These are phyloP conservation scores for Idaea straminata DNA, from an alignment of 2,888 invertebrate species.

Conservation along the genomic window DNA sequence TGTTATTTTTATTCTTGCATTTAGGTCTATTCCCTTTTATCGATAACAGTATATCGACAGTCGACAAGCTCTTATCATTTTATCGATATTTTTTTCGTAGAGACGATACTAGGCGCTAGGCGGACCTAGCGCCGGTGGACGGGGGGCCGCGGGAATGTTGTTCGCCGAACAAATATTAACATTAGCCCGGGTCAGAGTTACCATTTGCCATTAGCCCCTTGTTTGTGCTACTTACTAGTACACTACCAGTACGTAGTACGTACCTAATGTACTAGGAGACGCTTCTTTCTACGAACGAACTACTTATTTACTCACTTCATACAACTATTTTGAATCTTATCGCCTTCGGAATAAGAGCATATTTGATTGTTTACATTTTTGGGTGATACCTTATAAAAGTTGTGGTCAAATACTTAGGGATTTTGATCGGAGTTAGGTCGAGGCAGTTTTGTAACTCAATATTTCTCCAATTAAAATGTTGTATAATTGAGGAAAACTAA, in stretches of 20 bases:
- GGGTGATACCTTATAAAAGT: not conserved
- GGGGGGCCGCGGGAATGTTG: no score
- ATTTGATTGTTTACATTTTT: not conserved
- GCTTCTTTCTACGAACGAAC: not conserved
- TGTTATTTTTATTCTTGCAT: no score
- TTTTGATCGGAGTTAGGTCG: not conserved
- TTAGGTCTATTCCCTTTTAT: not conserved
- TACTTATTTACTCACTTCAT: not conserved
- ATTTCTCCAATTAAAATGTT: slow-evolving; percentile 16
- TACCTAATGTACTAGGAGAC: not conserved
- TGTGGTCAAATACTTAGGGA: not conserved
- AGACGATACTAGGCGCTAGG: not conserved
- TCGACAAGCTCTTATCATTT: not conserved
- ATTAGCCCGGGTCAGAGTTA: slow-evolving; percentile 21
- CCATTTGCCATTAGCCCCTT: slow-evolving; percentile 21
- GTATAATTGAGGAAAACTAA: not conserved
- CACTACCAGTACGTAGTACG: no score
- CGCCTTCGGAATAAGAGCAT: not conserved
- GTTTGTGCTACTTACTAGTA: slow-evolving; percentile 7
- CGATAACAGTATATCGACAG: not conserved
- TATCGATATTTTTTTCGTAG: not conserved
- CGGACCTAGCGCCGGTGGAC: no score
- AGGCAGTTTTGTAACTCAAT: not conserved
- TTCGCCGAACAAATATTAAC: slow-evolving; percentile 17
- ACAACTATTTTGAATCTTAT: not conserved